A percentile compares a stretch with the other conserved stretches of the same genome.
These are phyloP conservation scores for Larimichthys crocea DNA, from an alignment of 2,113 vertebrate genomes.

Conservation along the genomic window DNA sequence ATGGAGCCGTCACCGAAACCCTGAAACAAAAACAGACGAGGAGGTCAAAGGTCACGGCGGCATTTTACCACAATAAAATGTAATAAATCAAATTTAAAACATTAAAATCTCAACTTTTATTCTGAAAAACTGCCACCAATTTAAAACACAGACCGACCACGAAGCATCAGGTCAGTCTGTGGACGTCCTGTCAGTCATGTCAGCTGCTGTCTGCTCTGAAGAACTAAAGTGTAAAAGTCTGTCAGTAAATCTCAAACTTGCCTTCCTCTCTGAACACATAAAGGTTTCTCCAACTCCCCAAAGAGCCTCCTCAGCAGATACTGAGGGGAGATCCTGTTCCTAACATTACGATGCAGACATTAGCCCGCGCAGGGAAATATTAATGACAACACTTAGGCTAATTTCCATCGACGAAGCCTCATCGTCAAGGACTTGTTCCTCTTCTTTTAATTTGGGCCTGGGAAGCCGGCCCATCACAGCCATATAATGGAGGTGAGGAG, in stretches of 20 bases:
- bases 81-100: too few species aligned
- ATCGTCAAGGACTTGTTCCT: constrained; percentile 73
- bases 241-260: constrained; percentile 60
- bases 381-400: constrained; percentile 81
- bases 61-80: too few species aligned
- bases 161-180: too few species aligned
- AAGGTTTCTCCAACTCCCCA: constrained; percentile 60
- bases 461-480: constrained; percentile 71
- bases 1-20: constrained; percentile 50
- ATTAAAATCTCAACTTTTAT: too few species aligned
- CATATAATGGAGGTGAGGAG: constrained; percentile 74
- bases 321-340: too few species aligned
- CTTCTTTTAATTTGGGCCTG: constrained; percentile 75
- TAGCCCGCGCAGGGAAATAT: constrained; percentile 66
- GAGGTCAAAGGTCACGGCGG: neutral
- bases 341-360: constrained; percentile 67
- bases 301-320: constrained; percentile 72
- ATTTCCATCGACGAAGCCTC: constrained; percentile 68
- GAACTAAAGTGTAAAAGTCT: too few species aligned
- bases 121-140: too few species aligned
- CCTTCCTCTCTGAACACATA: too few species aligned
- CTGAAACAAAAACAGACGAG: constrained; percentile 50
- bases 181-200: too few species aligned
- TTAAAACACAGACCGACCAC: too few species aligned
- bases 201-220: too few species aligned